Base-by-base conservation (phyloP, 2,888 invertebrate species). In the Polydesmus complanatus region DNA sequence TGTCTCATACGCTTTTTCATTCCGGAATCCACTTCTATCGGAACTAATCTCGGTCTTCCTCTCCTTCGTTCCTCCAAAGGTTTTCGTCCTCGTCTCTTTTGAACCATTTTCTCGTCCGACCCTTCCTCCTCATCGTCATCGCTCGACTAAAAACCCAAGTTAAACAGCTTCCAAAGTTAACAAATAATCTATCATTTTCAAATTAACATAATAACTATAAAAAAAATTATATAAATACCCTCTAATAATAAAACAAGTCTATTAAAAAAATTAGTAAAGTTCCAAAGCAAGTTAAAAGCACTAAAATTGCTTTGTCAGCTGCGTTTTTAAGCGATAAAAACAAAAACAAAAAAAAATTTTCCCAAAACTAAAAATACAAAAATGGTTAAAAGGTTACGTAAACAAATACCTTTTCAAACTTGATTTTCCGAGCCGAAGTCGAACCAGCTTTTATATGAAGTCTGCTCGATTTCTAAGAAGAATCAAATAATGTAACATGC, bases 1-100 rank as follows among this genome's bases (percentile, higher is more conserved):
- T n/a, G 19, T 26, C 54, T 60, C 60, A 60, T 53, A 11, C 60
- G 2, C 23, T 60, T 60, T 26, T 60, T 60, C n/a, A 60, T 37
- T 23, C 22, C 57, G 5, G 37, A 19, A 27, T 57, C 57, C 2
- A 23, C 49, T 27, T 57, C 57, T n/a, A n/a, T n/a, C 1, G 25
- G 37, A 50, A 14, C 25, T 2, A 19, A 47, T 14, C 57, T 37
- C 37, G 37, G 57, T 11, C 25, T 19, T 2, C 3, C 26, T 25
- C 37, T 57, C 48, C 26, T 47, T 21, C 57, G 48, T 2, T 57
- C 57, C 11, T 57, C 57, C n/a, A 14, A 1, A 19, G 48, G 21
- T 19, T 22, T 57, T 5, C 57, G 48, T n/a, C 57, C 26, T 11
- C 50, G 57, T 47, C 57, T 37, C 25, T 25, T 47, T 21, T 11